phyloP scores from a whole-genome alignment of 2,888 invertebrate genomes.

The Lordiphosa fenestrarum region DNA sequence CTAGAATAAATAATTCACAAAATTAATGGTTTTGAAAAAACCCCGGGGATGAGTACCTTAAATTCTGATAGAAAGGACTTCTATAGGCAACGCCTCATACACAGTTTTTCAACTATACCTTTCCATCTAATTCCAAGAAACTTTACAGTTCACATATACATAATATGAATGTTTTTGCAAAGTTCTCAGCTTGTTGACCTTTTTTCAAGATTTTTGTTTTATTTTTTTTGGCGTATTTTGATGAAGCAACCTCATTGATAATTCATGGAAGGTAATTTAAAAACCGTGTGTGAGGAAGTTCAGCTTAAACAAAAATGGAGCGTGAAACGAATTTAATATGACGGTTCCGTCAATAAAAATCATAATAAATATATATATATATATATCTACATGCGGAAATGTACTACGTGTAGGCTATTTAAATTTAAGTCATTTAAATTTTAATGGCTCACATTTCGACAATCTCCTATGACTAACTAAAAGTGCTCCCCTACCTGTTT shows the following conservation, averaged over 20 bases:
- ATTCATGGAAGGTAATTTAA: constrained; percentile 51
- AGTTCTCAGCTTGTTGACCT: constrained; percentile 57
- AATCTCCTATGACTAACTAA: constrained; percentile 12
- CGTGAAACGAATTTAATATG: constrained; percentile 64
- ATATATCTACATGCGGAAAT: constrained; percentile 11
- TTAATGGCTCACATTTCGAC: background rate
- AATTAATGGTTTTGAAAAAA: too few relatives aligned
- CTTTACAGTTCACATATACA: too few relatives aligned
- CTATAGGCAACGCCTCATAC: too few relatives aligned
- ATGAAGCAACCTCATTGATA: constrained; percentile 32
- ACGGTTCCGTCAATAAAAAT: constrained; percentile 37
- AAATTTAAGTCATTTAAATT: too few relatives aligned
- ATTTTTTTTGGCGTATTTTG: constrained; percentile 22
- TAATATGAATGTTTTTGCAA: constrained; percentile 13
- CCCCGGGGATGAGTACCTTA: too few relatives aligned
- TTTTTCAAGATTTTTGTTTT: constrained; percentile 32
- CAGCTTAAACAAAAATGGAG: constrained; percentile 57
- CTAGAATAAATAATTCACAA: too few relatives aligned
- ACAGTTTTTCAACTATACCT: too few relatives aligned
- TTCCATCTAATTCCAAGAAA: too few relatives aligned
- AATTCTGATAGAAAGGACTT: too few relatives aligned
- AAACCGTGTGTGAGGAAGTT: constrained; percentile 60
- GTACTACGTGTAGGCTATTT: background rate
- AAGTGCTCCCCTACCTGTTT: constrained; percentile 3
- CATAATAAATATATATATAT: constrained; percentile 37